Evolutionary conservation across 1,140 invertebrate genomes (phyloP).

Genomic region (Magallana gigas): DNA sequence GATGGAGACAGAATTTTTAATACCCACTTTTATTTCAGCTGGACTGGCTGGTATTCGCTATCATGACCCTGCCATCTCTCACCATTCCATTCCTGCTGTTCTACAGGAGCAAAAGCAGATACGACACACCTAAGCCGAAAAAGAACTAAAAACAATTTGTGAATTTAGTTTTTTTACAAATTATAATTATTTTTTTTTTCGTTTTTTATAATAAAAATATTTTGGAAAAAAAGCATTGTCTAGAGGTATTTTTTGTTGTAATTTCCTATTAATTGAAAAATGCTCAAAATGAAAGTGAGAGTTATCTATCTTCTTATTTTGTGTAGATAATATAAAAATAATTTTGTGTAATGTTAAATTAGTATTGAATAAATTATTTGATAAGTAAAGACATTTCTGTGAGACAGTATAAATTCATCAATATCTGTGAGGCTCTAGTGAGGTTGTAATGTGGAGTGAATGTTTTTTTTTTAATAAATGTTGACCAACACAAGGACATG

Average conservation of each 20-base stretch:
- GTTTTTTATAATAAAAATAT: slow-evolving; percentile 11
- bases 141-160: slow-evolving; percentile 65
- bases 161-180: not conserved
- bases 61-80: slow-evolving; percentile 96
- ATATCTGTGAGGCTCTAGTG: too few species aligned
- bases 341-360: too few species aligned
- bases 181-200: not conserved
- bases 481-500: too few species aligned
- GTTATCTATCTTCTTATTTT: too few species aligned
- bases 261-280: not conserved
- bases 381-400: too few species aligned
- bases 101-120: slow-evolving; percentile 97
- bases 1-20: not conserved
- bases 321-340: too few species aligned
- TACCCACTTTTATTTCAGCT: slow-evolving; percentile 82
- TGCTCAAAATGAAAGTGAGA: too few species aligned
- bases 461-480: too few species aligned
- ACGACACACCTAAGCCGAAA: slow-evolving; percentile 83
- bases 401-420: too few species aligned
- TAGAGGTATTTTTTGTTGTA: not conserved
- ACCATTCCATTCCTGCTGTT: slow-evolving; percentile 96
- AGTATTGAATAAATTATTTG: too few species aligned
- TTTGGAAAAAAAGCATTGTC: not conserved
- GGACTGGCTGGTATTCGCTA: slow-evolving; percentile 97
- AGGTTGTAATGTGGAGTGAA: too few species aligned